Conservation (phyloP, 2,113 vertebrate species). For the Sisor rabdophorus region DNA sequence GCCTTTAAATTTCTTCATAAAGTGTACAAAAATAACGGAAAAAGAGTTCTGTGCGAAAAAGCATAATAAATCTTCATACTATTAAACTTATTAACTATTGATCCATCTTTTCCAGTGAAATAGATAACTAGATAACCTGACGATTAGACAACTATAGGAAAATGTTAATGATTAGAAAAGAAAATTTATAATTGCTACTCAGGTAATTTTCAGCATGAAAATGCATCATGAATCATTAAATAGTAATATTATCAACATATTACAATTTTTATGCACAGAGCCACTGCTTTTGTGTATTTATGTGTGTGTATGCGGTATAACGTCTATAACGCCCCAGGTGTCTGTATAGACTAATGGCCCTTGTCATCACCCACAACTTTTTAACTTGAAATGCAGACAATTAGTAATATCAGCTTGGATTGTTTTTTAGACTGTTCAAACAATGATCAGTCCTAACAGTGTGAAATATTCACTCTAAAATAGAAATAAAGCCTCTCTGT, state of each 20-base stretch:
- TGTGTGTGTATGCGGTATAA: neutral
- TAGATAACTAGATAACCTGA: neutral
- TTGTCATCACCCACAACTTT: constrained; percentile 28
- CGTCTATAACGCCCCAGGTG: constrained; percentile 30
- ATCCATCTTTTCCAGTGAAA: neutral
- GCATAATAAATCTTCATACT: neutral
- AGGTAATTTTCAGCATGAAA: neutral
- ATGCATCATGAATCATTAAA: neutral
- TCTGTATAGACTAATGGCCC: constrained; percentile 38
- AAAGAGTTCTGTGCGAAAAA: neutral
- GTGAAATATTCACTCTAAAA: neutral
- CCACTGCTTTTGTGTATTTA: neutral
- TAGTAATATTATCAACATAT: neutral
- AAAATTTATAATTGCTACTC: too few relatives aligned
- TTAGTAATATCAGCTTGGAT: constrained; percentile 9
- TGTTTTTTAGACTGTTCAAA: neutral
- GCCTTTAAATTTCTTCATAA: too few relatives aligned
- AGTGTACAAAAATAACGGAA: constrained; percentile 7
- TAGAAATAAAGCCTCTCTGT: constrained; percentile 5
- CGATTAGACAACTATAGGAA: neutral
- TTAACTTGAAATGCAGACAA: constrained; percentile 14
- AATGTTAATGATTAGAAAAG: neutral
- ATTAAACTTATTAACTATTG: neutral
- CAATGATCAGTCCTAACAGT: neutral
- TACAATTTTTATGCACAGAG: constrained; percentile 6